Conservation (phyloP, 2,888 invertebrate genomes). For the Heterodera filipjevi region DNA sequence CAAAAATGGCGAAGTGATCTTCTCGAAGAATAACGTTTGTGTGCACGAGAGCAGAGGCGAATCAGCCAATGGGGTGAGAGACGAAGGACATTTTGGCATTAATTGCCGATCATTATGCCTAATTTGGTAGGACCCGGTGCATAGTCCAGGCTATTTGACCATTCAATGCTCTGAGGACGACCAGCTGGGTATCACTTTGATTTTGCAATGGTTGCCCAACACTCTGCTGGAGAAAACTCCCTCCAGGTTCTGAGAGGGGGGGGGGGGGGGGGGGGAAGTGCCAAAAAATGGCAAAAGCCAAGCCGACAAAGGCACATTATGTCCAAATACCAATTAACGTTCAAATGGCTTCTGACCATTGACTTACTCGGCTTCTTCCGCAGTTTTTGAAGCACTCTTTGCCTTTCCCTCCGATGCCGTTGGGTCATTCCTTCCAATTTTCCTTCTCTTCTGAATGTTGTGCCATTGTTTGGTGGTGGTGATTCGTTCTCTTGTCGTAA, state of each 20-base stretch:
- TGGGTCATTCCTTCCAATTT: background rate
- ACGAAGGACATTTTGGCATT: conserved; percentile 66
- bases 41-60: conserved; percentile 78
- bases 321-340: no score
- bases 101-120: background rate
- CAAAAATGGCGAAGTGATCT: conserved; percentile 70
- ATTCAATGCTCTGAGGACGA: conserved; percentile 73
- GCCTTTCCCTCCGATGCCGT: background rate
- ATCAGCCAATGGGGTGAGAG: background rate
- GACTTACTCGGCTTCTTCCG: no score
- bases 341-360: no score
- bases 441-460: conserved; percentile 8
- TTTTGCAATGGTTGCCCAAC: conserved; percentile 91
- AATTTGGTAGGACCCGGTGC: conserved; percentile 65
- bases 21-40: conserved; percentile 89
- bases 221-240: conserved; percentile 84
- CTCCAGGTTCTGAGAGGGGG: conserved; percentile 69
- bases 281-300: background rate
- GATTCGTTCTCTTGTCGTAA: conserved; percentile 10
- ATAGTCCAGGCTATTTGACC: conserved; percentile 89
- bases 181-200: conserved; percentile 75
- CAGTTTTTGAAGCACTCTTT: background rate
- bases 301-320: no score
- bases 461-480: background rate
- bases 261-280: background rate